Evolutionary conservation across 37 sponge, comb jelly and placozoan species (phyloP), one percentile per base, ranked within the genome.

Genomic region (Beroe forskalii): DNA sequence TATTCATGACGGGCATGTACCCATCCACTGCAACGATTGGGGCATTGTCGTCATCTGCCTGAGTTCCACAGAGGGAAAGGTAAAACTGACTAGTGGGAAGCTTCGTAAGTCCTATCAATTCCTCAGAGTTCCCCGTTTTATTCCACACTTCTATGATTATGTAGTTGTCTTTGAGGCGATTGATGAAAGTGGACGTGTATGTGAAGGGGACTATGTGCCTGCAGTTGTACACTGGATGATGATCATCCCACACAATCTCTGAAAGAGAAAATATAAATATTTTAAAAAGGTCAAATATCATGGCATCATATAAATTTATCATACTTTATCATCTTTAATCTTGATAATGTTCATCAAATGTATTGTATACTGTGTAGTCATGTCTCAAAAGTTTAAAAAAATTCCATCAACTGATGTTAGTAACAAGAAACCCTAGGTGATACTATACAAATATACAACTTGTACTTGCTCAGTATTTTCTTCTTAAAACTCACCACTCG

Each of bases 71-170:
- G 20, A 80, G 40, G 28, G 86, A 80, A 22, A 80, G 48, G 55
- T 43, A 38, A 48, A 80, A 44, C 31, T 80, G 86, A 23, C 28
- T 80, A 24, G 86, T 80, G 19, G 86, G 86, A 23, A 80, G 86
- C 42, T 80, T 80, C n/a, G 40, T 38, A 19, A 80, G 48, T 4
- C 86, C 86, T 25, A 80, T 17, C 3, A 80, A 30, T 23, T 80
- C 30, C 1, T 80, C 86, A n/a, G n/a, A 23, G 8, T 23, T 80
- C 19, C 55, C 86, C 2, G 55, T 28, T 25, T 80, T 80, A 48
- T 80, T 80, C 86, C 86, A 80, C 1, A 80, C 86, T 80, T 80
- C 86, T 37, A 80, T 6, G n/a, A 80, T 80, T 23, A 80, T 80
- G 48, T 33, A 80, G 86, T 80, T 80, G 48, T 80, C 86, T 25